phyloP scores from a whole-genome alignment of 2,888 invertebrate genomes.

The Isoperla grammatica region DNA sequence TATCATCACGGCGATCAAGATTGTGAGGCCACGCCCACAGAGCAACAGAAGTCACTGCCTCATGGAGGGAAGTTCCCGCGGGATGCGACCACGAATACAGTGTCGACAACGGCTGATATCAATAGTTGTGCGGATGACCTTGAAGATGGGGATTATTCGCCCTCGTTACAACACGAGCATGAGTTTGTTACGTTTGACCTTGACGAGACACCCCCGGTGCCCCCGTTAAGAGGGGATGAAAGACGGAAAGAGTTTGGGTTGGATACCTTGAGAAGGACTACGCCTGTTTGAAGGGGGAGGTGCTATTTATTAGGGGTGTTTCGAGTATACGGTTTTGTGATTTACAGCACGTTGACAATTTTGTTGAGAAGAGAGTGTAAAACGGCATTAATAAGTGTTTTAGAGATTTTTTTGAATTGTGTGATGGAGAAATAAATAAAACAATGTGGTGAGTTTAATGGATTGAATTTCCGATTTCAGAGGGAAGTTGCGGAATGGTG shows the following conservation, averaged over 20 bases:
- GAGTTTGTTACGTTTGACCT: constrained; percentile 67
- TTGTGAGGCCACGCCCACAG: constrained; percentile 22
- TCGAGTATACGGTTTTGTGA: no score
- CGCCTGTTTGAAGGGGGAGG: constrained; percentile 42
- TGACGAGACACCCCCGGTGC: constrained; percentile 41
- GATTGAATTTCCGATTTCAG: no score
- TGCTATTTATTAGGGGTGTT: no score
- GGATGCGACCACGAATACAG: constrained; percentile 63
- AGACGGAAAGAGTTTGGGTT: constrained; percentile 43
- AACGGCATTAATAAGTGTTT: no score
- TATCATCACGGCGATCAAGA: constrained; percentile 22
- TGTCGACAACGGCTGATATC: constrained; percentile 52
- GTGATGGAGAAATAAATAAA: no score
- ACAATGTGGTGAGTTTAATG: neutral
- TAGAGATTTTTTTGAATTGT: no score
- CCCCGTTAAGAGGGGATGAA: constrained; percentile 42
- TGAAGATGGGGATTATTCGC: constrained; percentile 51
- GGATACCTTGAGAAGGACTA: constrained; percentile 44
- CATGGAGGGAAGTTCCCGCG: constrained; percentile 45
- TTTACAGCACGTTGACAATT: no score
- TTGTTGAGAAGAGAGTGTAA: no score
- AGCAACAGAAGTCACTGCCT: constrained; percentile 21
- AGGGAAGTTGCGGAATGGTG: neutral
- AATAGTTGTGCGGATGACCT: constrained; percentile 43
- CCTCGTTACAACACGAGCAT: constrained; percentile 52